A percentile compares a stretch with the other conserved stretches of the same genome.
Evolutionary conservation across 2,113 vertebrate species (phyloP).

Genomic region (Grammomys dolichurus): DNA sequence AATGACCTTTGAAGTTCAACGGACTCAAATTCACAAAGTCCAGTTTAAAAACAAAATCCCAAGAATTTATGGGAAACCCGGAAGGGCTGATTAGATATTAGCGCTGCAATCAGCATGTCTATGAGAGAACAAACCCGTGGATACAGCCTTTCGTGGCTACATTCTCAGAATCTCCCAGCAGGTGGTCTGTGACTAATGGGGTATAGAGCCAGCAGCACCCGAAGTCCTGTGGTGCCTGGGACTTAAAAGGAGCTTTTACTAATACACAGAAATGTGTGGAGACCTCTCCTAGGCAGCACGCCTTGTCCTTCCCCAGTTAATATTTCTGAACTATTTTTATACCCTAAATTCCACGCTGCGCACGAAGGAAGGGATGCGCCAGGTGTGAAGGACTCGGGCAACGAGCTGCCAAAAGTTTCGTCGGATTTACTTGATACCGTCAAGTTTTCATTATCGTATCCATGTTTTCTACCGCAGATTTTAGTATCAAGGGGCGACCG

Average conservation of each 20-base stretch:
- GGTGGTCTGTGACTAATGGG: background rate
- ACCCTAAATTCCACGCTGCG: background rate
- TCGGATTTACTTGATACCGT: background rate
- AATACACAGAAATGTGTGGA: background rate
- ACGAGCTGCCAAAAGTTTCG: background rate
- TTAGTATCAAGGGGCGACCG: background rate
- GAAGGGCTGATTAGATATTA: background rate
- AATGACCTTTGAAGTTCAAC: slow-evolving; percentile 13
- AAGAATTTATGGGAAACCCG: background rate
- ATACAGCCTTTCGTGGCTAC: background rate
- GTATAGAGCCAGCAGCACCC: background rate
- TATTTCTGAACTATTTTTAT: background rate
- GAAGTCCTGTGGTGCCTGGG: background rate
- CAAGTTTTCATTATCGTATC: background rate
- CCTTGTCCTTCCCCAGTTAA: background rate
- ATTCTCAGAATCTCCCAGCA: background rate
- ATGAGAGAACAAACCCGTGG: background rate
- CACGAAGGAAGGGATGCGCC: background rate
- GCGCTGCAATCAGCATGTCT: background rate
- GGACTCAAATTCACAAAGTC: background rate
- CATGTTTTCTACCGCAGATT: background rate
- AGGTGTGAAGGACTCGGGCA: background rate
- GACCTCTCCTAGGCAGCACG: background rate
- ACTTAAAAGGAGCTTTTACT: background rate
- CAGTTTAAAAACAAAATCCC: slow-evolving; percentile 42